phyloP scores from a whole-genome alignment of 2,113 vertebrate genomes.

The Copsychus sechellarum region DNA sequence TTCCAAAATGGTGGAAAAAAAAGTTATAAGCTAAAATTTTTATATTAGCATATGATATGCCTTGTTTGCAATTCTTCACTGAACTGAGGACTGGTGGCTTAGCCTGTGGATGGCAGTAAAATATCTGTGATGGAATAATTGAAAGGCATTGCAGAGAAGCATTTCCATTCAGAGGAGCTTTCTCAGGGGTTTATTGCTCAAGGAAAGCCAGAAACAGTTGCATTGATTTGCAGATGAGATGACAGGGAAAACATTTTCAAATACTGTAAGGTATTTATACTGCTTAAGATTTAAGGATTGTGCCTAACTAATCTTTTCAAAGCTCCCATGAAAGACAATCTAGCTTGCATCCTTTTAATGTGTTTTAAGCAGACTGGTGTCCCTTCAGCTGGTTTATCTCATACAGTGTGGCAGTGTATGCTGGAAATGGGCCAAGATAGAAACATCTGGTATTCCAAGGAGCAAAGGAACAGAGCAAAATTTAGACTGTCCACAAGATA shows the following conservation, averaged over 20 bases:
- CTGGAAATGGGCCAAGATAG: conserved; percentile 2
- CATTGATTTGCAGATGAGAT: conserved; percentile 59
- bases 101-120: conserved; percentile 64
- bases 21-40: neutral
- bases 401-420: neutral
- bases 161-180: conserved; percentile 16
- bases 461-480: neutral
- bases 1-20: neutral
- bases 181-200: conserved; percentile 36
- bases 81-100: conserved; percentile 12
- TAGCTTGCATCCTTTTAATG: neutral
- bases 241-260: conserved; percentile 48
- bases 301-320: conserved; percentile 26
- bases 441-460: neutral
- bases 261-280: conserved; percentile 43
- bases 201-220: conserved; percentile 43
- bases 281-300: conserved; percentile 36
- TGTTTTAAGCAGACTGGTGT: neutral
- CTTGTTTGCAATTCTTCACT: neutral
- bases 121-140: conserved; percentile 59
- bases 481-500: neutral
- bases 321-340: conserved; percentile 32
- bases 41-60: neutral
- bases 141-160: conserved; percentile 12
- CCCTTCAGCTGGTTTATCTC: conserved; percentile 17